phyloP scores from a whole-genome alignment of 2,797 vertebrate species.

The Fistularia commersonii region DNA sequence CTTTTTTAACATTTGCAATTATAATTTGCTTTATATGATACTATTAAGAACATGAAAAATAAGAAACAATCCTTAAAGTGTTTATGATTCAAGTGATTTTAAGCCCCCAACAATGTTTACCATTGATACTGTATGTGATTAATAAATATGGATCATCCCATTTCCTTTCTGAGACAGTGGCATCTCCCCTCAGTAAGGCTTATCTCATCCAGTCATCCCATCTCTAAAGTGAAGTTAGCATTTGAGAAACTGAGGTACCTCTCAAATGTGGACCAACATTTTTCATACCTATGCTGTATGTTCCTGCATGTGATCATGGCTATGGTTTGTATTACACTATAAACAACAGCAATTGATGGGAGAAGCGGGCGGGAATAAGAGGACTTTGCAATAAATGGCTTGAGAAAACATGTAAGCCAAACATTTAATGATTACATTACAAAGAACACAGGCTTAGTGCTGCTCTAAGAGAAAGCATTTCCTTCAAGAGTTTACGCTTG shows the following conservation, averaged over 20 bases:
- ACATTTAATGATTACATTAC: conserved; percentile 32
- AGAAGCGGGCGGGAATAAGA: conserved; percentile 12
- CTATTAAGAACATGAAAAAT: no score
- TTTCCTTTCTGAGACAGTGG: not conserved
- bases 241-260: not conserved
- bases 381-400: conserved; percentile 17
- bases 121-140: no score
- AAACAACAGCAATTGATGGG: conserved; percentile 5
- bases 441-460: conserved; percentile 17
- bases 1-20: no score
- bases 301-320: not conserved
- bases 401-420: conserved; percentile 27
- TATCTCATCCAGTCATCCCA: conserved; percentile 2
- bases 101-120: no score
- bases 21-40: no score
- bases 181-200: not conserved
- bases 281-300: not conserved
- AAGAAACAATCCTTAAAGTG: not conserved
- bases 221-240: conserved; percentile 3
- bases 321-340: not conserved
- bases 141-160: no score
- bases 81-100: no score
- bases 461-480: conserved; percentile 32
- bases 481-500: conserved; percentile 25
- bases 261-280: not conserved